These are phyloP conservation scores for Syngnathus typhle DNA, from an alignment of 2,113 vertebrate genomes.

Conservation along the genomic window DNA sequence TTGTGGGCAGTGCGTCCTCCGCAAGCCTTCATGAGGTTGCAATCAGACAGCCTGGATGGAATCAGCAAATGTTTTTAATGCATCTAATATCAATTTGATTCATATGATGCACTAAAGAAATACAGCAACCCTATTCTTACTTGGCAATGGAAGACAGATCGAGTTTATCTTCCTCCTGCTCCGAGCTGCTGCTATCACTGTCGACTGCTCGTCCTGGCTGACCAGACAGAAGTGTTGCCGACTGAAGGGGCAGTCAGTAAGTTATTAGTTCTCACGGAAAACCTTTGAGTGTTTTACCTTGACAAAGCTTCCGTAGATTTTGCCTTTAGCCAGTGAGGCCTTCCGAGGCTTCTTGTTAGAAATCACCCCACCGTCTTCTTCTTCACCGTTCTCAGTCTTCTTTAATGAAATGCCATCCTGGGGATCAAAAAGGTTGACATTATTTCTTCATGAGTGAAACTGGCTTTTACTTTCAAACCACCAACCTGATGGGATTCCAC, in stretches of 20 bases:
- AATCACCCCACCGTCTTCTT: conserved; percentile 42
- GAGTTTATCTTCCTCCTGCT: conserved; percentile 74
- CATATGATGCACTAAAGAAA: not conserved
- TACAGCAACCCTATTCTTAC: conserved; percentile 43
- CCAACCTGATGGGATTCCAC: conserved; percentile 77
- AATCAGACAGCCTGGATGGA: conserved; percentile 75
- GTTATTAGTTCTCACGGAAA: not conserved
- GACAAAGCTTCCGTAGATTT: conserved; percentile 85
- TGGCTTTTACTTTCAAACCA: not conserved
- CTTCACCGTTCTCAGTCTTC: conserved; percentile 46
- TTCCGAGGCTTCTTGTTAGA: conserved; percentile 72
- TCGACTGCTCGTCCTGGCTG: conserved; percentile 41
- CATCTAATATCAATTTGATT: not conserved
- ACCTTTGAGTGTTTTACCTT: conserved; percentile 69
- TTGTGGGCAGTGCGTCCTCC: conserved; percentile 92
- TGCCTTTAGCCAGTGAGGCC: conserved; percentile 38
- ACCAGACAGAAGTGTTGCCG: conserved; percentile 72
- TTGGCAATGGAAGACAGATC: conserved; percentile 74
- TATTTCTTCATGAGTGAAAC: not conserved
- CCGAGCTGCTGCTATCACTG: conserved; percentile 69
- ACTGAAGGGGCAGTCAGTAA: conserved; percentile 53
- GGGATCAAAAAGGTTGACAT: not conserved
- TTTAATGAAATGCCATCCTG: conserved; percentile 79
- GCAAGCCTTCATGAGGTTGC: conserved; percentile 79
- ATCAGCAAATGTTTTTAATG: not conserved